phyloP scores from a whole-genome alignment of 1,140 invertebrate species.

The Portunus trituberculatus region DNA sequence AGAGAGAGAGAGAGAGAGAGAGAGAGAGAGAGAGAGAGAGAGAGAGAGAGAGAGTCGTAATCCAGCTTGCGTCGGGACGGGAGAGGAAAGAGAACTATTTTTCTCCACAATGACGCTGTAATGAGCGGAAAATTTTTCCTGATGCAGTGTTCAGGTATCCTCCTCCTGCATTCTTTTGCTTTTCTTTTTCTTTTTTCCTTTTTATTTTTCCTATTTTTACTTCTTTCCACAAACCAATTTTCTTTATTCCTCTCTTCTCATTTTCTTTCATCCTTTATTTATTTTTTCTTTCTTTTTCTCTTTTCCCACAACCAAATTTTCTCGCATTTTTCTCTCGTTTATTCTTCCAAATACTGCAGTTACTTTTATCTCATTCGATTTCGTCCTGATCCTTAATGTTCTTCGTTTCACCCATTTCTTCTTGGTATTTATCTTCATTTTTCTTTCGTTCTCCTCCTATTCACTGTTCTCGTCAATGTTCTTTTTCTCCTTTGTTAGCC shows the following conservation, averaged over 20 bases:
- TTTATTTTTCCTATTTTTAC: not conserved
- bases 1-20: too few species aligned
- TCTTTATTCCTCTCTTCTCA: not conserved
- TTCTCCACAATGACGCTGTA: not conserved
- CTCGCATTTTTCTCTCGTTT: not conserved
- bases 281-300: too few species aligned
- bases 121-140: not conserved
- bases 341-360: not conserved
- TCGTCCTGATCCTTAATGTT: too few species aligned
- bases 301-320: not conserved
- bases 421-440: too few species aligned
- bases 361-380: not conserved
- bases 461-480: too few species aligned
- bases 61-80: too few species aligned
- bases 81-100: not conserved
- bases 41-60: too few species aligned
- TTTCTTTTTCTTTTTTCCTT: not conserved
- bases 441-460: too few species aligned
- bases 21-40: too few species aligned
- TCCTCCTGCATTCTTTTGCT: too few species aligned
- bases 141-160: not conserved
- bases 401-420: too few species aligned
- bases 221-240: not conserved
- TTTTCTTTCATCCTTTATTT: not conserved
- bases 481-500: too few species aligned